Evolutionary conservation across 2,797 vertebrate species (phyloP).

Genomic region (Geotrypetes seraphini): DNA sequence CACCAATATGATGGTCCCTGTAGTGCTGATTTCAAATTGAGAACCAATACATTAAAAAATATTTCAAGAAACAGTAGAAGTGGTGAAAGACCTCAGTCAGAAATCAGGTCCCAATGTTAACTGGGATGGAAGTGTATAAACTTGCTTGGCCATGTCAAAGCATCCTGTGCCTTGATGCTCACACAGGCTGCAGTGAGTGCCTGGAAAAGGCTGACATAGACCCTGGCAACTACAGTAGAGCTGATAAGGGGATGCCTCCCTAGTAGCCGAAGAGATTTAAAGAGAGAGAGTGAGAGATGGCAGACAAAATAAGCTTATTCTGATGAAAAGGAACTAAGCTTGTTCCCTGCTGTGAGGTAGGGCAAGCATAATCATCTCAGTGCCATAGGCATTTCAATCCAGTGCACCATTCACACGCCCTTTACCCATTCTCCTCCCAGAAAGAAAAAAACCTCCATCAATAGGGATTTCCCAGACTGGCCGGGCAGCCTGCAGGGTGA

Average conservation of each 20-base stretch:
- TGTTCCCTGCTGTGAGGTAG: constrained; percentile 90
- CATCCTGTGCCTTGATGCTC: too few relatives aligned
- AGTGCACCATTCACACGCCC: constrained; percentile 97
- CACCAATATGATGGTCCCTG: too few relatives aligned
- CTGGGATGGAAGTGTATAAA: too few relatives aligned
- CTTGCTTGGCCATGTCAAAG: too few relatives aligned
- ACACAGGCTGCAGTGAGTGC: constrained; percentile 45
- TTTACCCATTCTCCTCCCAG: constrained; percentile 42
- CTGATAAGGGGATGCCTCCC: constrained; percentile 26
- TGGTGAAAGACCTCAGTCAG: too few relatives aligned
- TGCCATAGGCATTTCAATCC: constrained; percentile 44
- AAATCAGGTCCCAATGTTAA: too few relatives aligned
- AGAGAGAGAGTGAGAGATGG: constrained; percentile 32
- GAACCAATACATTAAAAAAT: too few relatives aligned
- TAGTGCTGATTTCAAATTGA: too few relatives aligned
- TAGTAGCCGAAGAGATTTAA: constrained; percentile 39
- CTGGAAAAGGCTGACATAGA: constrained; percentile 41
- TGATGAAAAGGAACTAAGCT: constrained; percentile 79
- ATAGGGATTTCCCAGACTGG: constrained; percentile 78
- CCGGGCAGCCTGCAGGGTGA: constrained; percentile 58
- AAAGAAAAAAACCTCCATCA: constrained; percentile 57
- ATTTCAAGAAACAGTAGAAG: too few relatives aligned
- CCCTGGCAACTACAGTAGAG: too few relatives aligned
- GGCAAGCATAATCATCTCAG: constrained; percentile 60
- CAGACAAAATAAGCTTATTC: constrained; percentile 81